Evolutionary conservation across 53 echinoderm and acorn worm genomes (phyloP), one percentile per base, ranked within the genome.

Genomic region (Hippasteria phrygiana): DNA sequence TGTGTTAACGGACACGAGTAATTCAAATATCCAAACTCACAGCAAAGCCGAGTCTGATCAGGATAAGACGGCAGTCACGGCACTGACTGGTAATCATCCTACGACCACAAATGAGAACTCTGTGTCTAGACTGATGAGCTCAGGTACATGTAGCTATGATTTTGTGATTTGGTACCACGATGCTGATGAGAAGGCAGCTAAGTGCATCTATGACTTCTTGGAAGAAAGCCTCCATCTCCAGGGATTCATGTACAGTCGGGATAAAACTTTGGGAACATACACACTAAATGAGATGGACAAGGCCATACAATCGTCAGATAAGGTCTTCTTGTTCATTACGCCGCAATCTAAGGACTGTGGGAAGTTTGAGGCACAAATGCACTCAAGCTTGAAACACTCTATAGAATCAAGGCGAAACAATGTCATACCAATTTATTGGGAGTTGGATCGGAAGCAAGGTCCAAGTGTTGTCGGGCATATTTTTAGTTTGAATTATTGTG

Each of bases 241-340:
- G 37, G 91, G 91, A 27, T 91, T 42, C 51, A 27, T 26, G 32
- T 16, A 72, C n/a, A 33, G 78, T 12, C 70, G 91, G 75, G 91
- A 91, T 36, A 67, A 71, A 50, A 78, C 59, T 14, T 72, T 71
- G 34, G 91, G 91, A 71, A 66, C 14, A 24, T 91, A 87, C 54
- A 18, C 26, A 29, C 16, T 55, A 8, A 51, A 48, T 14, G 71
- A 87, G 72, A 20, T 9, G 71, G 2, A 29, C 4, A 53, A 78
- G n/a, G 51, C 71, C 59, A 87, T 78, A 16, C 2, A 71, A 48
- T 22, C 35, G 12, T 56, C 47, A n/a, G 24, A 46, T 1, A 87
- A 78, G 37, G 59, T 91, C 10, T 55, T 91, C 18, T 73, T 91
- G 53, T 55, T 91, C 7, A 14, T 91, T 9, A 87, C 91, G 20